phyloP scores from a whole-genome alignment of 2,888 invertebrate genomes.

The Spisula solida region DNA sequence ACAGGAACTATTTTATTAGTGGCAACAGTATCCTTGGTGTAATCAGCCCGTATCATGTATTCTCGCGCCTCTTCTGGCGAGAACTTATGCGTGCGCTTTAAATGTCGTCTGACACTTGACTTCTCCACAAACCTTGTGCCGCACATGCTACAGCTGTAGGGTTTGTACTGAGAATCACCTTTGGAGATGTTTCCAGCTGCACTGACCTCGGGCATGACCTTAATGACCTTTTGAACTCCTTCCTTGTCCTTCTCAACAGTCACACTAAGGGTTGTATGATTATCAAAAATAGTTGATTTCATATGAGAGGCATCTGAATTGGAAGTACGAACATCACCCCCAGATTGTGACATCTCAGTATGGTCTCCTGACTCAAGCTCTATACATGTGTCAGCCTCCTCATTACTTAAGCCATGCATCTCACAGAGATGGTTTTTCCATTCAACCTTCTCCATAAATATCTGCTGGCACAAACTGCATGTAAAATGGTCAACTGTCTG shows the following conservation, averaged over 20 bases:
- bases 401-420: conserved; percentile 54
- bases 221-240: conserved; percentile 67
- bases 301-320: background rate
- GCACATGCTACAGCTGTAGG: conserved; percentile 63
- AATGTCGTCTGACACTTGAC: conserved; percentile 65
- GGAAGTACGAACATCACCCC: background rate
- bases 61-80: conserved; percentile 60
- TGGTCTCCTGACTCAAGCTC: conserved; percentile 39
- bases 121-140: conserved; percentile 60
- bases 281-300: conserved; percentile 40
- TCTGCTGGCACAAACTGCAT: conserved; percentile 60
- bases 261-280: conserved; percentile 61
- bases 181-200: background rate
- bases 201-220: conserved; percentile 55
- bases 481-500: conserved; percentile 48
- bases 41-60: conserved; percentile 60
- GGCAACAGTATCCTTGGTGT: conserved; percentile 46
- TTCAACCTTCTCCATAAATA: conserved; percentile 56
- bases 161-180: conserved; percentile 48
- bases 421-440: conserved; percentile 54
- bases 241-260: conserved; percentile 60
- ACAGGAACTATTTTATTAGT: conserved; percentile 37
- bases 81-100: conserved; percentile 62
- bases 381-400: conserved; percentile 52
- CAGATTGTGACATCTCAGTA: background rate